These are phyloP conservation scores for Fragum sueziense DNA, from an alignment of 2,888 invertebrate genomes.

Conservation along the genomic window DNA sequence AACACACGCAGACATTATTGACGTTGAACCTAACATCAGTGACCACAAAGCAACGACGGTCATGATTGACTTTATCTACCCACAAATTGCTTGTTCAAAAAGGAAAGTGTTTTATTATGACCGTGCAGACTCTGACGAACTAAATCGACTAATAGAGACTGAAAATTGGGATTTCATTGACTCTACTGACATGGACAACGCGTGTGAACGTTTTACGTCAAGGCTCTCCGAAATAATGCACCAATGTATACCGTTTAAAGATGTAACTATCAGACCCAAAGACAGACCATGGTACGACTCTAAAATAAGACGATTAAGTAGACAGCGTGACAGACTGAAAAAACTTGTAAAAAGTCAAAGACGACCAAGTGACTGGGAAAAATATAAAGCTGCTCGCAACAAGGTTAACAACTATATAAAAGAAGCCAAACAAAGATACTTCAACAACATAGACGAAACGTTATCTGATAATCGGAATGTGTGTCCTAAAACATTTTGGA, in stretches of 20 bases:
- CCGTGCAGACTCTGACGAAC: not conserved
- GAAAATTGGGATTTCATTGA: not conserved
- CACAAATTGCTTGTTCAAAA: not conserved
- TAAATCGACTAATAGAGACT: not conserved
- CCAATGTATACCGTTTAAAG: slow-evolving; percentile 30
- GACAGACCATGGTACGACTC: slow-evolving; percentile 40
- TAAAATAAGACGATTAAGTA: slow-evolving; percentile 7
- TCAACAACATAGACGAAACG: slow-evolving; percentile 14
- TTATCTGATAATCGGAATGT: not conserved
- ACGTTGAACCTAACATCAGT: not conserved
- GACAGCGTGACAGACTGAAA: slow-evolving; percentile 32
- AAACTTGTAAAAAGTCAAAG: slow-evolving; percentile 18
- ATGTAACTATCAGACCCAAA: slow-evolving; percentile 26
- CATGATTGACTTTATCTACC: not conserved
- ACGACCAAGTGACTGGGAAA: not conserved
- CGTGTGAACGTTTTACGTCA: not conserved
- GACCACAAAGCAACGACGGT: slow-evolving; percentile 18
- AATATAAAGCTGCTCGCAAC: slow-evolving; percentile 19
- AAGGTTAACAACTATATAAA: slow-evolving; percentile 38
- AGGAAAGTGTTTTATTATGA: not conserved
- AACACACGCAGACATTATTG: not conserved
- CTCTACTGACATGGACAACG: not conserved
- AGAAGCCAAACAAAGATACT: slow-evolving; percentile 8
- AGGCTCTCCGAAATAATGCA: slow-evolving; percentile 15
- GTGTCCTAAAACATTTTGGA: slow-evolving; percentile 27